Evolutionary conservation across 2,888 invertebrate genomes (phyloP).

Genomic region (Caenorhabditis macrosperma): DNA sequence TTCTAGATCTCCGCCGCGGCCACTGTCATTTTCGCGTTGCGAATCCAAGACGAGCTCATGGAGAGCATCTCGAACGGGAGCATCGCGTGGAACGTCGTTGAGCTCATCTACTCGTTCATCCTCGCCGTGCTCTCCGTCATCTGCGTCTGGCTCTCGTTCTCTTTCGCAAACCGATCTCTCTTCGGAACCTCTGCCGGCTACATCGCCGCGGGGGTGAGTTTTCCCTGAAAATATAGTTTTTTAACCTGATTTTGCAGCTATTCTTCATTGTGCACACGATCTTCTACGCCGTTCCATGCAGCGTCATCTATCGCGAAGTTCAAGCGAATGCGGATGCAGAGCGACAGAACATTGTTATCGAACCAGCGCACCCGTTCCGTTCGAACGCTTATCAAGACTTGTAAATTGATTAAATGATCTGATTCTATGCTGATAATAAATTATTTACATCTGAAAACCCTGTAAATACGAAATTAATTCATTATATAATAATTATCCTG

Average conservation of each 20-base stretch:
- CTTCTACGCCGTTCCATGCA: slow-evolving; percentile 74
- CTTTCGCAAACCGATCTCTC: slow-evolving; percentile 70
- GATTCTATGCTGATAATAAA: too few species aligned
- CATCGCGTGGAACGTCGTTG: slow-evolving; percentile 76
- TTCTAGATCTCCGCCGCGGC: slow-evolving; percentile 72
- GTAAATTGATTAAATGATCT: too few species aligned
- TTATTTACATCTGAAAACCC: too few species aligned
- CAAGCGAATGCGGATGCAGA: slow-evolving; percentile 38
- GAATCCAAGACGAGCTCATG: slow-evolving; percentile 72
- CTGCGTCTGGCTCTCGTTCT: slow-evolving; percentile 76
- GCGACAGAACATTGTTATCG: slow-evolving; percentile 57
- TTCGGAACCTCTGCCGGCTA: slow-evolving; percentile 75
- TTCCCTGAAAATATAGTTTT: neutral
- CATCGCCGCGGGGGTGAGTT: slow-evolving; percentile 75
- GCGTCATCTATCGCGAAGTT: slow-evolving; percentile 73
- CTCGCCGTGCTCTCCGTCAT: slow-evolving; percentile 73
- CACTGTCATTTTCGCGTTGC: slow-evolving; percentile 77
- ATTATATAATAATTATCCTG: too few species aligned
- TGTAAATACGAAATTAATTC: too few species aligned
- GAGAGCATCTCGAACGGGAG: slow-evolving; percentile 73
- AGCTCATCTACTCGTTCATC: slow-evolving; percentile 78
- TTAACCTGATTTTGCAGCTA: slow-evolving; percentile 67
- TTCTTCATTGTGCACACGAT: slow-evolving; percentile 76
- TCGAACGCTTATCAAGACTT: slow-evolving; percentile 52
- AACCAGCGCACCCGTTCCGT: slow-evolving; percentile 64